Base-by-base conservation (phyloP, 2,113 vertebrate species). In the Sander vitreus region DNA sequence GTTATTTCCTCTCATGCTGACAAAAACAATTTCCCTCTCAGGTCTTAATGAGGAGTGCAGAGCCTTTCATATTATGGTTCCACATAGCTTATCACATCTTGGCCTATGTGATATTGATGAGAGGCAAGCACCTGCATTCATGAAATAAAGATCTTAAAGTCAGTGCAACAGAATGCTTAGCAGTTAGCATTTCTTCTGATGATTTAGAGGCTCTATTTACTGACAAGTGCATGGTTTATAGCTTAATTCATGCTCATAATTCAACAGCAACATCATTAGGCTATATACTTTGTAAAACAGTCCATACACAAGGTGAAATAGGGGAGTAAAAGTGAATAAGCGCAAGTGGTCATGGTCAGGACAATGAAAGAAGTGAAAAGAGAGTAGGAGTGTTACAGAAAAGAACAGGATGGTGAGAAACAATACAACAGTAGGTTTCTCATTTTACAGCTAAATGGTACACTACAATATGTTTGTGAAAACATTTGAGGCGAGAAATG, bases 11-110 rank as follows among this genome's bases (percentile, higher is more conserved):
- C 75, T 83, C 84, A 76, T 82, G 77, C 73, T 91, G 85, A 87
- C 73, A 88, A 93, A 90, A 90, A 90, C 79, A 80, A 92, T 92
- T 92, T 92, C 88, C 80, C 82, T 89, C 86, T 84, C 67, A 83
- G 87, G 59, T 78, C 80, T 80, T 90, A 90, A 93, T 92, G 90
- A 92, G 81, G 77, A 91, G 85, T 86, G 90, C 81, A 72, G 60
- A 89, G 86, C 64, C 83, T 90, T 91, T 92, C 71, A 89, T 89
- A 93, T 88, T 80, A 85, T 79, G 58, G 84, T 82, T 88, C 69
- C 68, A 85, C 76, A 84, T 75, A 70, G 78, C 78, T 87, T 91
- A 88, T 89, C 74, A 8, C 71, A 25, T 88, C 78, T 84, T 63
- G 64, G 83, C 78, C 89, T 85, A 80, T 85, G 83, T 73, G 86